phyloP scores from a whole-genome alignment of 2,888 invertebrate genomes.

The Eupithecia tripunctaria region DNA sequence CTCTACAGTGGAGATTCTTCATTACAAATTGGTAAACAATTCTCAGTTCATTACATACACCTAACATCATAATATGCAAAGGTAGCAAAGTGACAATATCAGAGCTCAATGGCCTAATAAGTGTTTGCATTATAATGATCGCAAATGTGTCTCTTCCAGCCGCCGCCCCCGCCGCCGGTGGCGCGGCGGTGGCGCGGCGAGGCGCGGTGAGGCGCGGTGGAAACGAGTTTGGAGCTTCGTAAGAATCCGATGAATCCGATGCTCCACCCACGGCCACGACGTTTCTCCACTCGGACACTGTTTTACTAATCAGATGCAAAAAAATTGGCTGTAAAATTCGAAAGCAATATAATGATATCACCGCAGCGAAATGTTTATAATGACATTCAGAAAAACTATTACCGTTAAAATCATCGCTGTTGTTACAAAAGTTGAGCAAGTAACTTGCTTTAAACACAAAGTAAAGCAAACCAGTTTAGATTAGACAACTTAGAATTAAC shows the following conservation, averaged over 20 bases:
- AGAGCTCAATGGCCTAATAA: constrained; percentile 17
- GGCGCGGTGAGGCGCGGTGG: neutral
- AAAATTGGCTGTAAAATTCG: neutral
- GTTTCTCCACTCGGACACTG: neutral
- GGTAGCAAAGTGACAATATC: neutral
- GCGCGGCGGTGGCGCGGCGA: neutral
- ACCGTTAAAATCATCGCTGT: neutral
- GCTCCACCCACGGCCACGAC: neutral
- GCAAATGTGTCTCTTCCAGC: constrained; percentile 26
- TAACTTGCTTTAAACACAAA: neutral
- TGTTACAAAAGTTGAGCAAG: neutral
- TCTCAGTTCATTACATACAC: neutral
- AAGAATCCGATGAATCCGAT: constrained; percentile 18
- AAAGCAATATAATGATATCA: neutral
- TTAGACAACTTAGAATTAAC: neutral
- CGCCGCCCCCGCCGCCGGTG: neutral
- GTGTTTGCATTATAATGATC: constrained; percentile 19
- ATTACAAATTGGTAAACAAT: neutral
- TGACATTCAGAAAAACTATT: neutral
- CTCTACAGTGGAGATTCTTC: neutral
- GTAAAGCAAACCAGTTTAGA: neutral
- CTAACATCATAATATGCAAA: neutral
- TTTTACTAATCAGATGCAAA: neutral
- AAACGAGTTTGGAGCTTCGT: constrained; percentile 19
- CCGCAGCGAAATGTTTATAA: neutral